Base-by-base conservation (phyloP, 1,140 invertebrate genomes). In the Augochlora pura region DNA sequence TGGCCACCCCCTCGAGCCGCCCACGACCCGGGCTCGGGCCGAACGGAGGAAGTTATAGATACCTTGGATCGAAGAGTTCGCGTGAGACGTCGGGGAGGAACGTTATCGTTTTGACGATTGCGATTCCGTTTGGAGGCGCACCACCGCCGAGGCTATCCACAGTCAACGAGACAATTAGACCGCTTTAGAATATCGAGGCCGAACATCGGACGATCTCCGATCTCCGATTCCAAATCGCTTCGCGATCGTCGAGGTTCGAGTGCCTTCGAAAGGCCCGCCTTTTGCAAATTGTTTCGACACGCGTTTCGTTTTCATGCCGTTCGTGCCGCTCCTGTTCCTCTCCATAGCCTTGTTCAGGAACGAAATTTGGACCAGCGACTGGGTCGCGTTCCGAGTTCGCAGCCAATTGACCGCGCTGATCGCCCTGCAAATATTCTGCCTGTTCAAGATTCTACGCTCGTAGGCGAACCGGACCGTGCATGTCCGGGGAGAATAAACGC, bases 31-130 rank as follows among this genome's bases (percentile, higher is more conserved):
- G 10, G 63, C 52, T 69, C 68, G 64, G 38, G 60, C 59, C 62
- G 72, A 60, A 70, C 80, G 54, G 67, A 66, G 54, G 32, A 59
- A 71, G 64, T 82, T 85, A 85, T 82, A 81, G 84, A 86, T 85
- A 81, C 63, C 83, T 62, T 49, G 75, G 80, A 83, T 85, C 83
- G 84, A 86, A 82, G 76, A 69, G 71, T 84, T 86, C 68, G 84
- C 84, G 84, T 86, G 84, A 86, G 80, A 85, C 80, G 80, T 85
- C 79, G 59, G 75, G 75, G 62, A 32, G 67, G 75, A 78, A 85
- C 83, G 84, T n/a, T n/a, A 86, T 86, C 84, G 80, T 82, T 85
- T 85, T 65, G 83, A 86, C 80, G 83, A 86, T 86, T 82, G 80
- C 83, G 72, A 85, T 86, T 76, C 62, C 72, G 21, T 75, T 75